A percentile compares a stretch with the other conserved stretches of the same genome.
Evolutionary conservation across 2,113 vertebrate genomes (phyloP).

Genomic region (Myxocyprinus asiaticus): DNA sequence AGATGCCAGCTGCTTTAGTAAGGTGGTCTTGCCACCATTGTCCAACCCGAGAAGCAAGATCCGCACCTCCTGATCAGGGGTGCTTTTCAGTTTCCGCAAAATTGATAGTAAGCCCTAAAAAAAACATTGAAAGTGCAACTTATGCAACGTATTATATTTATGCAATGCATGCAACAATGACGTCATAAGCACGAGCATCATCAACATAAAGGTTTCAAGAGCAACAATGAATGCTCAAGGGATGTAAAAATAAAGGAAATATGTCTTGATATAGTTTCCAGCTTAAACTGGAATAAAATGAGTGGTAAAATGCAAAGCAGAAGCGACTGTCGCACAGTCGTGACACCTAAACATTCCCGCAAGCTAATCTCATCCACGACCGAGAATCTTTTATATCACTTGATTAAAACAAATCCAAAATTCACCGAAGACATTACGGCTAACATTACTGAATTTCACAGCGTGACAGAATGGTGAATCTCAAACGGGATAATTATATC

Average conservation of each 20-base stretch:
- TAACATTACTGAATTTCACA: too few relatives aligned
- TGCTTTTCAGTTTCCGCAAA: slow-evolving; percentile 94
- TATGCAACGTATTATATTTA: neutral
- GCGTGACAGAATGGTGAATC: neutral
- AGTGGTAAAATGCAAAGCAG: neutral
- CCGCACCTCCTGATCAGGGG: slow-evolving; percentile 96
- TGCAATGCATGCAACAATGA: neutral
- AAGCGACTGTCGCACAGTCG: slow-evolving; percentile 9
- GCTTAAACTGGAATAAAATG: neutral
- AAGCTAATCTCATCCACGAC: slow-evolving; percentile 33
- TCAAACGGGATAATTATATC: neutral
- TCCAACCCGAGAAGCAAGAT: slow-evolving; percentile 96
- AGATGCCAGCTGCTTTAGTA: slow-evolving; percentile 94
- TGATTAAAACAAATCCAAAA: neutral
- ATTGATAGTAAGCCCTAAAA: slow-evolving; percentile 95
- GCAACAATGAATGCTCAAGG: neutral
- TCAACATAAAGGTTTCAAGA: slow-evolving; percentile 18
- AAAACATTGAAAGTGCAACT: neutral
- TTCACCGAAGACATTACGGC: neutral
- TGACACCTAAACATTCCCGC: neutral
- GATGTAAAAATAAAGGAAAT: neutral
- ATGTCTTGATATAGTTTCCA: neutral
- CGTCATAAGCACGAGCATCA: slow-evolving; percentile 7
- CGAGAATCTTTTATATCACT: slow-evolving; percentile 14
- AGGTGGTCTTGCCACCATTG: slow-evolving; percentile 97